Evolutionary conservation across 1,140 invertebrate species (phyloP), one percentile per base, ranked within the genome.

Genomic region (Lepidostoma basale): DNA sequence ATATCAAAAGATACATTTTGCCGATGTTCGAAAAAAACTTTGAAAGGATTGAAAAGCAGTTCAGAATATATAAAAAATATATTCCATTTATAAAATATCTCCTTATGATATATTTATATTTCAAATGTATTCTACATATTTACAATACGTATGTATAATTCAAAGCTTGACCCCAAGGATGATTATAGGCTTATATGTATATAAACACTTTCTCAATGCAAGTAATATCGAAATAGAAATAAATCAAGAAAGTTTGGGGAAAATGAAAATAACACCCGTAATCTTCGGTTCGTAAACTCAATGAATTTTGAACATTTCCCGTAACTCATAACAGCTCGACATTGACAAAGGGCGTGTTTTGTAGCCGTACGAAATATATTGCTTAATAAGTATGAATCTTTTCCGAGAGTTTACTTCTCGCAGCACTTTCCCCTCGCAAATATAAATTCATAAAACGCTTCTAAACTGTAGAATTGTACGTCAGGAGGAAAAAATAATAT

Each of bases 401-500:
- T 59, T 40, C 30, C 56, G 28, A 56, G 52, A 30, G 28, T 56
- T 30, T 30, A 39, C 56, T 59, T 59, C 36, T 23, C 56, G 12
- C 56, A 33, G 23, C 30, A 59, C 56, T 59, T 40, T 59, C 36
- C 25, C 36, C 56, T 40, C 20, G n/a, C 28, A 39, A 40, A 39
- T 40, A 63, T 30, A 33, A 47, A 63, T 63, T 63, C 45, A 63
- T 63, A 63, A 62, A 63, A 49, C 42, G 30, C 59, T 63, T 47
- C 44, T 47, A 63, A 63, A 63, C 36, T 47, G 62, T 49, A 63
- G 28, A 63, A 63, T 63, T 63, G 45, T 63, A 49, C 22, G 45
- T 63, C 62, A 63, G 40, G 30, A 63, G 30, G 20, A 49, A 63
- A 63, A 63, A 63, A n/a, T n/a, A 63, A 63, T 49, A 63, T 63